Evolutionary conservation across 2,888 invertebrate genomes (phyloP).

Genomic region (Allophyes oxyacanthae): DNA sequence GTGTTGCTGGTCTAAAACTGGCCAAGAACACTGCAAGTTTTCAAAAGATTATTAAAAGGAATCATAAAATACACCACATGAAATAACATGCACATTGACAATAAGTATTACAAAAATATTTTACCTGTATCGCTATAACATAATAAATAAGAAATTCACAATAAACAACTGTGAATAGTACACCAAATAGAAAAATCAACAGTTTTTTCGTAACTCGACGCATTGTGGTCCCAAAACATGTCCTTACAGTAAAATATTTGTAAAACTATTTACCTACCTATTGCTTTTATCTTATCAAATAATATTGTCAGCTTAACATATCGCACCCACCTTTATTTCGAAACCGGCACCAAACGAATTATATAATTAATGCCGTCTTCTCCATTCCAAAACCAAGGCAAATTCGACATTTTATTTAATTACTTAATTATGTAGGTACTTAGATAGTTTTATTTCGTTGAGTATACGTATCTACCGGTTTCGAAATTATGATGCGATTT

Average conservation of each 20-base stretch:
- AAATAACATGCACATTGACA: no score
- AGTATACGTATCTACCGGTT: no score
- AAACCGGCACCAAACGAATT: no score
- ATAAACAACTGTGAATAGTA: slow-evolving; percentile 69
- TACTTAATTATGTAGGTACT: no score
- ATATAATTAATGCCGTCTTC: no score
- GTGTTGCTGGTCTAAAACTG: slow-evolving; percentile 72
- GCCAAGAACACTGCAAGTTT: slow-evolving; percentile 92
- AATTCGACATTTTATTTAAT: no score
- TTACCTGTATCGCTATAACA: slow-evolving; percentile 76
- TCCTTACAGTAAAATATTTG: slow-evolving; percentile 6
- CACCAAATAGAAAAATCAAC: slow-evolving; percentile 64
- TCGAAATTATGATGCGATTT: no score
- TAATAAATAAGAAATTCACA: slow-evolving; percentile 82
- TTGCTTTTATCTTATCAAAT: slow-evolving; percentile 22
- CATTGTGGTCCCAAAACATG: slow-evolving; percentile 57
- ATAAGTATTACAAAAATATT: slow-evolving; percentile 8
- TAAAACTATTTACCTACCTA: background rate
- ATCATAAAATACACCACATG: background rate
- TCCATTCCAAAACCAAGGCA: no score
- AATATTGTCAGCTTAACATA: background rate
- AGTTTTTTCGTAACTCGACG: slow-evolving; percentile 71
- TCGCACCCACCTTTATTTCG: no score
- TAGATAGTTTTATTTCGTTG: no score
- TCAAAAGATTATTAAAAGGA: slow-evolving; percentile 4